phyloP scores from a whole-genome alignment of 2,888 invertebrate species.

The Toxonevra muliebris region DNA sequence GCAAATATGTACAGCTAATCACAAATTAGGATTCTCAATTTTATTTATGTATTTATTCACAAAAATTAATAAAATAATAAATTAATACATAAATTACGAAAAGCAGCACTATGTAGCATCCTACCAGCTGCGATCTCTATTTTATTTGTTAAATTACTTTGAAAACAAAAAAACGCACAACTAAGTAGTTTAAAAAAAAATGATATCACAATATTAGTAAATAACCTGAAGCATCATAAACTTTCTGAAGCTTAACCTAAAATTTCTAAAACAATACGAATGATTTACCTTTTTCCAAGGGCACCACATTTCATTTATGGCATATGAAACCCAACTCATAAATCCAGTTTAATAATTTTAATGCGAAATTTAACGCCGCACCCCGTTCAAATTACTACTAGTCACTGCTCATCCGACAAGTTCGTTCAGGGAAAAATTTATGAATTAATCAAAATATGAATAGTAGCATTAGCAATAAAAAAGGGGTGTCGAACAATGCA shows the following conservation, averaged over 20 bases:
- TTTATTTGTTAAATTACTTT: no score
- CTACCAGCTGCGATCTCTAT: no score
- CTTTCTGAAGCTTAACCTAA: neutral
- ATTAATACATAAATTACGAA: no score
- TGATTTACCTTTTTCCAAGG: neutral
- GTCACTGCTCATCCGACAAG: neutral
- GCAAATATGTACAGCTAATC: no score
- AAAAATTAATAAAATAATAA: no score
- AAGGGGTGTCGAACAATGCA: constrained; percentile 13
- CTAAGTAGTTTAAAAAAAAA: no score
- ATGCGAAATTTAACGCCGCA: constrained; percentile 31
- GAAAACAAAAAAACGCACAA: no score
- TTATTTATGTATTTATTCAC: no score
- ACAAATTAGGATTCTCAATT: no score
- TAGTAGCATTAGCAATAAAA: constrained; percentile 13
- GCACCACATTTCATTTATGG: neutral
- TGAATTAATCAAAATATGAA: constrained; percentile 33
- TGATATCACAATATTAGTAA: no score
- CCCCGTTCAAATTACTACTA: constrained; percentile 17
- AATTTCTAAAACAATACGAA: neutral
- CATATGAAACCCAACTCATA: constrained; percentile 10
- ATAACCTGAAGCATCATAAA: neutral
- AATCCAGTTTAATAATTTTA: constrained; percentile 25
- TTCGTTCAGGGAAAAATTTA: constrained; percentile 26
- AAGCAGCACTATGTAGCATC: no score